phyloP scores from a whole-genome alignment of 2,797 vertebrate genomes.

The Otolemur crassicaudatus region DNA sequence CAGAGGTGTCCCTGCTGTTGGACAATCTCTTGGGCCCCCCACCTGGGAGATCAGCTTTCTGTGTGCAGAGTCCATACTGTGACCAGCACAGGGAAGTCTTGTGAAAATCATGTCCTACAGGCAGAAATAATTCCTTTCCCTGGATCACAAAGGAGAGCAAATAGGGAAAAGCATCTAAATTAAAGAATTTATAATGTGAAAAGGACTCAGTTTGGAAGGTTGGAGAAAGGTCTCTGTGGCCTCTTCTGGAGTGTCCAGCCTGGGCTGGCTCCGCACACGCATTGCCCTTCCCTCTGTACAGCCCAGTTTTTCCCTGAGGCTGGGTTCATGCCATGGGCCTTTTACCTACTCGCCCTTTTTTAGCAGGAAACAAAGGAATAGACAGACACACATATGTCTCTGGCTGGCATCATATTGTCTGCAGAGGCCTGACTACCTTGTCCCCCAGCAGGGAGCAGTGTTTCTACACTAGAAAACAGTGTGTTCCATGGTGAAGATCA shows the following conservation, averaged over 20 bases:
- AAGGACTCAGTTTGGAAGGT: too few species aligned
- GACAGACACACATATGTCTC: neutral
- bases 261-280: fast-evolving
- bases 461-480: neutral
- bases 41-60: fast-evolving
- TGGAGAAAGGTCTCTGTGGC: neutral
- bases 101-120: neutral
- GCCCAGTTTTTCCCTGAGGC: fast-evolving
- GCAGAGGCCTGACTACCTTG: too few species aligned
- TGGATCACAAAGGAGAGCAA: neutral
- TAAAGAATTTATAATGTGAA: neutral
- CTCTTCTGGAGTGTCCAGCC: too few species aligned
- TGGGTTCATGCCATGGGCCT: neutral
- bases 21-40: neutral
- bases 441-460: fast-evolving
- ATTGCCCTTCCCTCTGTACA: too few species aligned
- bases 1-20: neutral
- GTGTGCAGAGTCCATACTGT: neutral
- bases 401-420: fast-evolving
- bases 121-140: neutral
- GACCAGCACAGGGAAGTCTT: neutral
- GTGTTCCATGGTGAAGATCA: neutral
- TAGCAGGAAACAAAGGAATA: neutral
- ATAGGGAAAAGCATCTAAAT: neutral
- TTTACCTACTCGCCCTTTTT: neutral